These are phyloP conservation scores for Agrotis clavis DNA, from an alignment of 2,888 invertebrate genomes.

Conservation along the genomic window DNA sequence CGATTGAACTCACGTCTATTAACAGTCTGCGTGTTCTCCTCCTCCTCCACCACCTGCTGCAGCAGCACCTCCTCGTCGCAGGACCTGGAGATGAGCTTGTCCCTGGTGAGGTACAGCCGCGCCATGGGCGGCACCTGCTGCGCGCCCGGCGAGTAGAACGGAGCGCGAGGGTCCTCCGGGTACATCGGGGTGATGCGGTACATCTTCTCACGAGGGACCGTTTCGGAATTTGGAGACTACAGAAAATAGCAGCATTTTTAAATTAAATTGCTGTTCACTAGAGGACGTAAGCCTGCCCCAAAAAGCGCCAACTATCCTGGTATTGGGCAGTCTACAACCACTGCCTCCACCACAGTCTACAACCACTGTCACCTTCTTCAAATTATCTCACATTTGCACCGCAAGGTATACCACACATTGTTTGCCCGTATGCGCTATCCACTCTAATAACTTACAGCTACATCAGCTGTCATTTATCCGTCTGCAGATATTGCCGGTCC, in stretches of 20 bases:
- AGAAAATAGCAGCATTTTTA: constrained; percentile 31
- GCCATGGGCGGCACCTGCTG: constrained; percentile 96
- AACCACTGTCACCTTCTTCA: no score
- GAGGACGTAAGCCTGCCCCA: no score
- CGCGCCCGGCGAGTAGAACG: constrained; percentile 95
- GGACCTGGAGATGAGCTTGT: constrained; percentile 93
- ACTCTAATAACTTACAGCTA: no score
- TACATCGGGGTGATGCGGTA: constrained; percentile 97
- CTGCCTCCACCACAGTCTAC: no score
- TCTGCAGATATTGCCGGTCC: no score
- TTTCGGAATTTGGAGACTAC: constrained; percentile 95
- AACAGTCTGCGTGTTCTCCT: constrained; percentile 93
- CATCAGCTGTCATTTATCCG: no score
- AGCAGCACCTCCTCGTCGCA: constrained; percentile 93
- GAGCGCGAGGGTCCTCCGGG: constrained; percentile 97
- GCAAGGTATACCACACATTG: no score
- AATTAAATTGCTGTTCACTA: no score
- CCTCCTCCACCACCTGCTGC: constrained; percentile 91
- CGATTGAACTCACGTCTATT: constrained; percentile 91
- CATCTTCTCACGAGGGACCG: constrained; percentile 95
- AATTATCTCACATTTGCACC: no score
- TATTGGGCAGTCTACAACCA: no score
- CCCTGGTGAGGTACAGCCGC: constrained; percentile 94
- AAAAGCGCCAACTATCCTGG: no score
- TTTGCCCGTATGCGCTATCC: no score